phyloP scores from a whole-genome alignment of 2,113 vertebrate genomes.

The Antennarius striatus region DNA sequence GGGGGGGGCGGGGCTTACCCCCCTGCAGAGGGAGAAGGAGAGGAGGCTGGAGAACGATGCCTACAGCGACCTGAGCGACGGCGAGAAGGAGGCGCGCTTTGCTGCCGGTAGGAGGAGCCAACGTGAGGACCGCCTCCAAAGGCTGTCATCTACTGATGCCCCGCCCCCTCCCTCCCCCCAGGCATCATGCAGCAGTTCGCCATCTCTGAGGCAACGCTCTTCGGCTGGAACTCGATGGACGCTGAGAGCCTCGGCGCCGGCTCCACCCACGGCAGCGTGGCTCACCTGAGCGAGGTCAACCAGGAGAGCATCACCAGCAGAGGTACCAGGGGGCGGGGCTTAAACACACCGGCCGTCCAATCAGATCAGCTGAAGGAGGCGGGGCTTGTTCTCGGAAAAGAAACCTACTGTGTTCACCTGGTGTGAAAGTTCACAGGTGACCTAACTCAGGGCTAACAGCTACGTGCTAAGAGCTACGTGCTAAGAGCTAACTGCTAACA shows the following conservation, averaged over 20 bases:
- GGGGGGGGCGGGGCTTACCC: conserved; percentile 57
- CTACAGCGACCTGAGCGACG: conserved; percentile 96
- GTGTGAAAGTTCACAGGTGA: too few relatives aligned
- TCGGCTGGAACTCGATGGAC: conserved; percentile 98
- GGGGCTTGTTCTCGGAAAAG: too few relatives aligned
- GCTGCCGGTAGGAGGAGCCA: conserved; percentile 84
- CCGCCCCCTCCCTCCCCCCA: conserved; percentile 48
- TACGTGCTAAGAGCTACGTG: too few relatives aligned
- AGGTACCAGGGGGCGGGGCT: conserved; percentile 61
- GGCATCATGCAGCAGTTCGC: conserved; percentile 98
- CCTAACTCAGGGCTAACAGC: too few relatives aligned
- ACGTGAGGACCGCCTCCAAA: too few relatives aligned
- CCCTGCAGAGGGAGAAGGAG: conserved; percentile 84
- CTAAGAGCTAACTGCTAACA: too few relatives aligned
- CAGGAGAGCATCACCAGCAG: conserved; percentile 89
- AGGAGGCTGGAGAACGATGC: conserved; percentile 91
- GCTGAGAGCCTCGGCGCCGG: conserved; percentile 92
- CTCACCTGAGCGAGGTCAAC: conserved; percentile 92
- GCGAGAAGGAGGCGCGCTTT: conserved; percentile 97
- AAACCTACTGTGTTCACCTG: too few relatives aligned
- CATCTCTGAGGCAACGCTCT: conserved; percentile 93
- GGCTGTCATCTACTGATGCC: too few relatives aligned
- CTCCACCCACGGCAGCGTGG: conserved; percentile 92
- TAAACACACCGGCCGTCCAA: too few relatives aligned
- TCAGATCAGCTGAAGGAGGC: too few relatives aligned